These are phyloP conservation scores for Heliconius congener DNA, from an alignment of 1,140 invertebrate genomes.

Conservation along the genomic window DNA sequence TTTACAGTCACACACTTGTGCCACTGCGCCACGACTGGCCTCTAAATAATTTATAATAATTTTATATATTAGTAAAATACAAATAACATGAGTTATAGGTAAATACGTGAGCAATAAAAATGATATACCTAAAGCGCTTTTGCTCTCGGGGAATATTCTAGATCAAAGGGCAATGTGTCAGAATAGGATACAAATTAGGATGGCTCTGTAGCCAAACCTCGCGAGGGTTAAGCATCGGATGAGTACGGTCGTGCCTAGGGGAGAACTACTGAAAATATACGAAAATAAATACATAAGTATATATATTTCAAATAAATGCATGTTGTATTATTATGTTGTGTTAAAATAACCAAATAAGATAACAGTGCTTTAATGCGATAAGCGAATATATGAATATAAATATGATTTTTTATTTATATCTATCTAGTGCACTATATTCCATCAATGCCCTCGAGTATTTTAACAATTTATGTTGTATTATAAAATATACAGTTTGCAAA, in stretches of 20 bases:
- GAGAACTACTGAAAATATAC: constrained; percentile 33
- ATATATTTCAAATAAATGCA: constrained; percentile 27
- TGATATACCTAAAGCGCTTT: constrained; percentile 22
- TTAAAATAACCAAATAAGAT: not conserved
- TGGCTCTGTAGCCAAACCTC: constrained; percentile 36
- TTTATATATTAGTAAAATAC: too few relatives aligned
- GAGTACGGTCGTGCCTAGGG: constrained; percentile 38
- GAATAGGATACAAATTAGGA: constrained; percentile 46
- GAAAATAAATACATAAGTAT: constrained; percentile 1
- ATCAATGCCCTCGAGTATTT: not conserved
- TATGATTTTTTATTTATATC: not conserved
- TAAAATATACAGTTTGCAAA: not conserved
- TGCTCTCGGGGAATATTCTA: constrained; percentile 34
- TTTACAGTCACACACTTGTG: too few relatives aligned
- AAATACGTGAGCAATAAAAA: constrained; percentile 5
- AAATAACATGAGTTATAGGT: too few relatives aligned
- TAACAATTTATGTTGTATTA: not conserved
- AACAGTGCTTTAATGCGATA: not conserved
- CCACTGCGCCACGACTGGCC: too few relatives aligned
- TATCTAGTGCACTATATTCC: not conserved
- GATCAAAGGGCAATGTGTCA: constrained; percentile 40
- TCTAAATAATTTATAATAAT: too few relatives aligned
- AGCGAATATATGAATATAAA: not conserved
- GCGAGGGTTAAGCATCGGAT: constrained; percentile 37
- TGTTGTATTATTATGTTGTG: not conserved